Base-by-base conservation (phyloP, 1,140 invertebrate species). In the Solenopsis invicta region DNA sequence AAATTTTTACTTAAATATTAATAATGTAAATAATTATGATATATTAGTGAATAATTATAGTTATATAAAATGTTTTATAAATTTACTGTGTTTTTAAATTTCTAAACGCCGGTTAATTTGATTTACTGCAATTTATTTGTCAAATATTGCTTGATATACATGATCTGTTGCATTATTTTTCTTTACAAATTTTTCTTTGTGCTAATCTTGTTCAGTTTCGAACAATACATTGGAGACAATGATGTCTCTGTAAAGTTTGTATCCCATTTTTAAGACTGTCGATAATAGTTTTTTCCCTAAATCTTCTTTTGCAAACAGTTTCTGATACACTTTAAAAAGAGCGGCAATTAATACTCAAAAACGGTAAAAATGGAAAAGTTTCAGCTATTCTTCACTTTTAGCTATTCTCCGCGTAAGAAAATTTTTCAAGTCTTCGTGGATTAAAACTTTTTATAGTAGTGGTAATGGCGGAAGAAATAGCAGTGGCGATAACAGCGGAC, bases 361-460 rank as follows among this genome's bases (percentile, higher is more conserved):
- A 9, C 10, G 52, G 56, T 74, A 37, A 56, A 74, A 74, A 56
- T 74, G 4, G 18, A 24, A 59, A 75, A 41, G 34, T 74, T 59
- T 24, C 18, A 34, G n/a, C 13, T 59, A 75, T 59, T 75, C 56
- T 56, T 41, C 8, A 41, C 2, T 41, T 29, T 29, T 29, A 29
- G 29, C 34, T 56, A 74, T 56, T 74, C 56, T 74, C 56, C 12
- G 29, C 2, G n/a, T 45, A 18, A 41, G 21, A 75, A 75, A 75
- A 59, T 59, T 59, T 56, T 59, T 75, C n/a, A 75, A 75, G 54
- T 61, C 59, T 59, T 41, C 54, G 56, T 5, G 54, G n/a, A 75
- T 75, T 75, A 75, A 75, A 75, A 75, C 37, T 75, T 75, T 75
- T 59, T 21, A 75, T 71, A 21, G 34, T 18, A 56, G 13, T 54